A percentile compares a stretch with the other conserved stretches of the same genome.
These are phyloP conservation scores for Acanthopagrus latus DNA, from an alignment of 2,797 vertebrate genomes.

Conservation along the genomic window DNA sequence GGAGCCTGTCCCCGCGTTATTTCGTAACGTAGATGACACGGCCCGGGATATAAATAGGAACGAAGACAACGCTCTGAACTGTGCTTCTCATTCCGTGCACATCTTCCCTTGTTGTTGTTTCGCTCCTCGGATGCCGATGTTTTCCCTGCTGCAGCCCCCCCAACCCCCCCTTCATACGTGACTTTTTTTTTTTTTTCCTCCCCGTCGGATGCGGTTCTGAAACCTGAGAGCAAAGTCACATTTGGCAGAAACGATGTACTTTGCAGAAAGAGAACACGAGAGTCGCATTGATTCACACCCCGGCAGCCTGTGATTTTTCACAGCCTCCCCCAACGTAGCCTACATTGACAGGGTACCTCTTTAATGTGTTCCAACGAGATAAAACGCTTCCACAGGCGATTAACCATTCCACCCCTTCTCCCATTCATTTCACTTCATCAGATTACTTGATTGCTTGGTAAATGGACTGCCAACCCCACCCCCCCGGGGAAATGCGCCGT, in stretches of 20 bases:
- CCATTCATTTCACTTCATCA: slow-evolving; percentile 77
- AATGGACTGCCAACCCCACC: slow-evolving; percentile 64
- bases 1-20: slow-evolving; percentile 65
- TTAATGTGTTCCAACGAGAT: slow-evolving; percentile 78
- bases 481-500: slow-evolving; percentile 43
- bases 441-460: slow-evolving; percentile 73
- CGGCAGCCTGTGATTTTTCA: slow-evolving; percentile 70
- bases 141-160: background rate
- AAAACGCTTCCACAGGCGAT: slow-evolving; percentile 74
- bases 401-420: slow-evolving; percentile 65
- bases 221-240: slow-evolving; percentile 36
- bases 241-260: slow-evolving; percentile 60
- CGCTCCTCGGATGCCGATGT: background rate
- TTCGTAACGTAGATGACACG: slow-evolving; percentile 63
- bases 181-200: slow-evolving; percentile 5
- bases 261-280: slow-evolving; percentile 60
- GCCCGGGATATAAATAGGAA: slow-evolving; percentile 50
- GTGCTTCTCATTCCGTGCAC: slow-evolving; percentile 4
- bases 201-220: slow-evolving; percentile 30
- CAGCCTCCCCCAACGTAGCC: slow-evolving; percentile 63
- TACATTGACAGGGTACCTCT: slow-evolving; percentile 71
- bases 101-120: slow-evolving; percentile 5
- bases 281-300: slow-evolving; percentile 71
- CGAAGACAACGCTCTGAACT: background rate
- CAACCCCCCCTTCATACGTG: slow-evolving; percentile 1